Base-by-base conservation (phyloP, 2,888 invertebrate species). In the Dilophus febrilis region DNA sequence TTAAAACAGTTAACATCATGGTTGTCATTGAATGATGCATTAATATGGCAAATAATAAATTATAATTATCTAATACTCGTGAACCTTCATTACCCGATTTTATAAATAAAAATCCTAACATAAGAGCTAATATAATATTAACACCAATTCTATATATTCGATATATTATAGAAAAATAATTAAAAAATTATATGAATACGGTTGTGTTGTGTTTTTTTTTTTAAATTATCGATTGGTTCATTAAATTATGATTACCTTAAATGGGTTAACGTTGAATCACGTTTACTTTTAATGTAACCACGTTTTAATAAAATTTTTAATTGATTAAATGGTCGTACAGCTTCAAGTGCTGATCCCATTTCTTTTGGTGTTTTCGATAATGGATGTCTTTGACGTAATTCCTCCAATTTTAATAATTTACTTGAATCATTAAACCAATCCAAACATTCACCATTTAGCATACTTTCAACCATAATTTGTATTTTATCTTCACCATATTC, bases 21-120 rank as follows among this genome's bases (percentile, higher is more conserved):
- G 85, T 81, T 2, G 84, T 79, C 81, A 86, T 84, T 69, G 85
- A 88, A 51, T 90, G 82, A 60, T 94, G 92, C 69, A 94, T 84
- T 43, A 92, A 69, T 50, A 90, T 84, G 27, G 90, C 83, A 61
- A 94, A 94, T 10, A 92, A 65, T 44, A 90, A 71, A 62, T 86
- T 86, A 51, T 85, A 87, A 59, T 86, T 87, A 52, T 84, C 82
- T 37, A 85, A 51, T 1, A 85, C 82, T 47, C 80, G 65, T 0
- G 77, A 74, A 1, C 83, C 86, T 47, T 85, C 79, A 44, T 70
- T 70, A 2, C 86, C 86, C 3, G 79, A 71, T 48, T 74, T 67
- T 50, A 77, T 72, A 58, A 82, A 87, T 29, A 87, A 63, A 4
- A 74, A 65, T 2, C 86, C 85, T 51, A 86, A 61, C 71, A 87